Conservation (phyloP, 2,797 vertebrate genomes). For the Taeniopygia guttata region DNA sequence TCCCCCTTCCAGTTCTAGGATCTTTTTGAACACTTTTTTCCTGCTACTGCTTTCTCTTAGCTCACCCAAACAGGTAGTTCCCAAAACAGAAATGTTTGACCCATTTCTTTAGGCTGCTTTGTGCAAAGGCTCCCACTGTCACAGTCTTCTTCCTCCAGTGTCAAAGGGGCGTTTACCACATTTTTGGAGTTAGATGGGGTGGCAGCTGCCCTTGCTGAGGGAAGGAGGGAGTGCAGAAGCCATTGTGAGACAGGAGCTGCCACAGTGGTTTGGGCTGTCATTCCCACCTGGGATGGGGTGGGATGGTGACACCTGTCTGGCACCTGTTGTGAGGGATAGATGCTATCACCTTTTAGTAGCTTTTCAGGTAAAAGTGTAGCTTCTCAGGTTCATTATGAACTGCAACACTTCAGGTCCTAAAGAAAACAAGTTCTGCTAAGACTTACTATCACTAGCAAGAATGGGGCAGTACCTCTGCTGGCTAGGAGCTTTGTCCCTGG, state of each 20-base stretch:
- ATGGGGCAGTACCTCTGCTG: background rate
- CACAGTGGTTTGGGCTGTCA: background rate
- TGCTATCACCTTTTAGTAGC: background rate
- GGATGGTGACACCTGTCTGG: background rate
- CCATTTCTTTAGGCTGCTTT: background rate
- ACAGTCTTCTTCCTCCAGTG: background rate
- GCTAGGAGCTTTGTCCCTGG: background rate
- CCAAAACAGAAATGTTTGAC: background rate
- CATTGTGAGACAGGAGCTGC: rapidly evolving
- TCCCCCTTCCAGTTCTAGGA: background rate
- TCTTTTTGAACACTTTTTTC: background rate
- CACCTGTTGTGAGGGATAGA: background rate
- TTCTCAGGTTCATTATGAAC: background rate
- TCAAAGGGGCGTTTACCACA: rapidly evolving
- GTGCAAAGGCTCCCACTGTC: background rate
- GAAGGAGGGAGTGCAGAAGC: background rate
- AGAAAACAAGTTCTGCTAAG: background rate
- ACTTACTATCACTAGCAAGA: background rate
- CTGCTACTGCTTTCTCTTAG: background rate
- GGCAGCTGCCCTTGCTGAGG: background rate
- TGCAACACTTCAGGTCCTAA: rapidly evolving
- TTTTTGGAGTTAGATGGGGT: background rate
- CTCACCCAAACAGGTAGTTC: background rate
- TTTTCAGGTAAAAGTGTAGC: background rate
- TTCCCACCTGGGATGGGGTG: background rate